Percentiles rank a stretch among this genome's conserved stretches.
Evolutionary conservation across 2,797 vertebrate genomes (phyloP).

Genomic region (Sciaenops ocellatus): DNA sequence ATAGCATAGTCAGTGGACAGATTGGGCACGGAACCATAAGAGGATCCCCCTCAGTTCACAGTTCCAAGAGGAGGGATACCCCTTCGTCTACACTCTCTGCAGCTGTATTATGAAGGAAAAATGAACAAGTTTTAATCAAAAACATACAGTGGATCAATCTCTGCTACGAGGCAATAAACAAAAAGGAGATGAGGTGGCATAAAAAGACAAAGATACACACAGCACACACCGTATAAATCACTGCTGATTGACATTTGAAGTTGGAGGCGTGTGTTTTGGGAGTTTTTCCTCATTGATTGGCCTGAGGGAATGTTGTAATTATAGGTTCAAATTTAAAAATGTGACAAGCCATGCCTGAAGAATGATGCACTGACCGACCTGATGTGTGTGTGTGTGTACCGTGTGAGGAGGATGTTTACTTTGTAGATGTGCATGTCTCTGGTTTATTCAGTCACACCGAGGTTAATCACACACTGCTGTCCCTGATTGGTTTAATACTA

Average conservation of each 20-base stretch:
- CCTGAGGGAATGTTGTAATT: not conserved
- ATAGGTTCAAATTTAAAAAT: not conserved
- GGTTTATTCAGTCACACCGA: conserved; percentile 41
- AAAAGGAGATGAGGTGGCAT: not conserved
- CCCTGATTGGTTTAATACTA: conserved; percentile 56
- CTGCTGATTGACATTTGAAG: not conserved
- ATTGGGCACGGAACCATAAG: not conserved
- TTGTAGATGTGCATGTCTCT: conserved; percentile 25
- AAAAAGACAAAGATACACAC: not conserved
- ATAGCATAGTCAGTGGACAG: not conserved
- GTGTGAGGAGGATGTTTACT: conserved; percentile 9
- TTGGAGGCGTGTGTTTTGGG: not conserved
- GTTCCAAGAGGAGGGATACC: not conserved
- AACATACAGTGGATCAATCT: not conserved
- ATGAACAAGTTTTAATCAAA: not conserved
- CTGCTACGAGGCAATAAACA: not conserved
- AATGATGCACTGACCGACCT: not conserved
- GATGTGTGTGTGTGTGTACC: not conserved
- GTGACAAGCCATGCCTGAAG: not conserved
- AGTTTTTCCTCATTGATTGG: not conserved
- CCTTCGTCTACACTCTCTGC: not conserved
- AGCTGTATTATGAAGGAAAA: not conserved
- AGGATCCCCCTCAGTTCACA: not conserved
- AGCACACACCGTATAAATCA: not conserved
- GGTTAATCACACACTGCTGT: conserved; percentile 47